Conservation (phyloP, 2,888 invertebrate species). For the Chirona hameri region DNA sequence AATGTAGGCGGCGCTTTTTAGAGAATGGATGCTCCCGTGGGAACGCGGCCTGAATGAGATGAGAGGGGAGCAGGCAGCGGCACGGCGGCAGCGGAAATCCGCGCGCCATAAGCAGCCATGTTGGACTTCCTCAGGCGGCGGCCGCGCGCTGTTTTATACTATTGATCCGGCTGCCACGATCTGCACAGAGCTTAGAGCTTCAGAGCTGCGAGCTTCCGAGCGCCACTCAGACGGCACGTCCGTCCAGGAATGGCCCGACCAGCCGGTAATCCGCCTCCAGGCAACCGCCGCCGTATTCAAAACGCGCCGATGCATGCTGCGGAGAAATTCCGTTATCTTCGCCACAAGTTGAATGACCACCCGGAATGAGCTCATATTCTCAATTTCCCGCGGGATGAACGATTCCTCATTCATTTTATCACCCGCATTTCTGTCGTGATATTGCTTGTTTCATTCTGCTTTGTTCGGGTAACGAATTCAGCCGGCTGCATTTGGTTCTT, state of each 20-base stretch:
- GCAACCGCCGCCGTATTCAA: no score
- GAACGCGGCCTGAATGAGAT: background rate
- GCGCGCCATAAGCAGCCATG: background rate
- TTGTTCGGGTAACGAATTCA: conserved; percentile 24
- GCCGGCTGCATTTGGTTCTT: background rate
- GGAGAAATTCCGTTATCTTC: background rate
- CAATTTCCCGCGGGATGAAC: background rate
- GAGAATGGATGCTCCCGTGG: conserved; percentile 1
- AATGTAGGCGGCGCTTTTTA: conserved; percentile 8
- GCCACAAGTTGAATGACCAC: background rate
- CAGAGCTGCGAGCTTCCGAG: no score
- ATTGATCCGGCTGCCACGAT: background rate
- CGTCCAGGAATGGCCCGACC: no score
- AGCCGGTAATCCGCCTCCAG: no score
- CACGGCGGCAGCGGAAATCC: background rate
- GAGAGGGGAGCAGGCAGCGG: background rate
- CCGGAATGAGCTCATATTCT: background rate
- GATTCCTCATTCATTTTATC: conserved; percentile 7
- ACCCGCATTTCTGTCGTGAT: background rate
- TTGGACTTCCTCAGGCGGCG: background rate
- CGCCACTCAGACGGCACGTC: no score
- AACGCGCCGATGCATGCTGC: no score
- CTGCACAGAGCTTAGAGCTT: background rate
- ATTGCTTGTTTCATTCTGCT: conserved; percentile 13
- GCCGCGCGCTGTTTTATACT: background rate